Base-by-base conservation (phyloP, 1,140 invertebrate genomes). In the Cherax destructor region DNA sequence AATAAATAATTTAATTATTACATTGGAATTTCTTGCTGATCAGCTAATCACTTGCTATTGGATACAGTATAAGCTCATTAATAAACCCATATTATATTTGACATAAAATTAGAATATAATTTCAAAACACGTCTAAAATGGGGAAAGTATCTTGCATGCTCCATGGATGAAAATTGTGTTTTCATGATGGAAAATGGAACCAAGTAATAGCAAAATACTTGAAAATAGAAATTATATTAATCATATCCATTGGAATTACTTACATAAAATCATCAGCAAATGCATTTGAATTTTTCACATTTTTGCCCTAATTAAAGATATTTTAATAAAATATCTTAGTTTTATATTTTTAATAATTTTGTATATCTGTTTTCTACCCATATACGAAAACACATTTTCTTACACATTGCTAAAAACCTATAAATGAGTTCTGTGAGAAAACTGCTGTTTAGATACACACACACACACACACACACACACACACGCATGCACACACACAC, bases 71-170 rank as follows among this genome's bases (percentile, higher is more conserved):
- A 30, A 74, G 24, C 30, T 30, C n/a, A 21, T 74, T 9, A 21
- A 74, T 74, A 30, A 74, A 74, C n/a, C 24, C n/a, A 74, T 30
- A 74, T 6, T 30, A 16, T 24, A 5, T 30, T 74, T 21, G 5
- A 30, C 5, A 18, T 5, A 69, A 69, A 9, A 65, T 24, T 74
- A 30, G 69, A 5, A 30, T 9, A 74, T 74, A 30, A 74, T 21
- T n/a, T 69, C 18, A 21, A 21, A 69, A n/a, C 65, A 74, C 69
- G 0, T 74, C n/a, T 30, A 30, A 74, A 21, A 30, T 21, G 21
- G 69, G 69, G n/a, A 74, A 74, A n/a, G 69, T 74, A 74, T 74
- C 69, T 74, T 74, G 69, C 69, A 74, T 74, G 69, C n/a, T 74
- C 11, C 69, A 74, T 74, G 69, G 69, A 74, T 74, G 69, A 74